Percentiles rank a stretch among this genome's conserved stretches.
Evolutionary conservation across 2,888 invertebrate genomes (phyloP).

Genomic region (Scotopteryx bipunctaria): DNA sequence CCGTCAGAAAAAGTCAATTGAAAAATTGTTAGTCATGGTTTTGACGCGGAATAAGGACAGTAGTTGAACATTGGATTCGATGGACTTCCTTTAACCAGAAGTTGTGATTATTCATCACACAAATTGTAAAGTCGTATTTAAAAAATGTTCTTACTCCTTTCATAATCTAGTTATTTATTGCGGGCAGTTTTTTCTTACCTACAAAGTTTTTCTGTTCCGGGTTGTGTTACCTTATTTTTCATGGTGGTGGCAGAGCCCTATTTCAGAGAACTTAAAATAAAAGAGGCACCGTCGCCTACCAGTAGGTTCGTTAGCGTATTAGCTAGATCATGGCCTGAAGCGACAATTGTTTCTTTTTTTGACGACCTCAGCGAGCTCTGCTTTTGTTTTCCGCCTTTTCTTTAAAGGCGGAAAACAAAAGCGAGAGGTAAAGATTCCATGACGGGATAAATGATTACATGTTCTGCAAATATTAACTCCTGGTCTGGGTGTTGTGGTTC

Average conservation of each 20-base stretch:
- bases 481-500: too few relatives aligned
- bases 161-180: conserved; percentile 14
- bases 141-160: conserved; percentile 23
- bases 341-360: too few relatives aligned
- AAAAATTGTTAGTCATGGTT: conserved; percentile 31
- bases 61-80: conserved; percentile 16
- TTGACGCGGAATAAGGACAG: conserved; percentile 17
- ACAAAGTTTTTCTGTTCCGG: conserved; percentile 18
- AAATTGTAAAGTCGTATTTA: conserved; percentile 11
- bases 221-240: not conserved
- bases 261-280: not conserved
- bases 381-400: too few relatives aligned
- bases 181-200: conserved; percentile 7
- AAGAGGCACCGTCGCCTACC: too few relatives aligned
- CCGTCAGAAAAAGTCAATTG: conserved; percentile 25
- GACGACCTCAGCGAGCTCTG: too few relatives aligned
- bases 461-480: too few relatives aligned
- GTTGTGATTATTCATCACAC: conserved; percentile 19
- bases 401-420: too few relatives aligned
- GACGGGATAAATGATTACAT: too few relatives aligned
- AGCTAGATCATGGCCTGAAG: too few relatives aligned
- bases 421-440: too few relatives aligned
- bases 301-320: too few relatives aligned
- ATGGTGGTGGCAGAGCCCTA: conserved; percentile 2
- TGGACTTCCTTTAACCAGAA: conserved; percentile 18